These are phyloP conservation scores for Phorcus lineatus DNA, from an alignment of 2,888 invertebrate genomes.

Conservation along the genomic window DNA sequence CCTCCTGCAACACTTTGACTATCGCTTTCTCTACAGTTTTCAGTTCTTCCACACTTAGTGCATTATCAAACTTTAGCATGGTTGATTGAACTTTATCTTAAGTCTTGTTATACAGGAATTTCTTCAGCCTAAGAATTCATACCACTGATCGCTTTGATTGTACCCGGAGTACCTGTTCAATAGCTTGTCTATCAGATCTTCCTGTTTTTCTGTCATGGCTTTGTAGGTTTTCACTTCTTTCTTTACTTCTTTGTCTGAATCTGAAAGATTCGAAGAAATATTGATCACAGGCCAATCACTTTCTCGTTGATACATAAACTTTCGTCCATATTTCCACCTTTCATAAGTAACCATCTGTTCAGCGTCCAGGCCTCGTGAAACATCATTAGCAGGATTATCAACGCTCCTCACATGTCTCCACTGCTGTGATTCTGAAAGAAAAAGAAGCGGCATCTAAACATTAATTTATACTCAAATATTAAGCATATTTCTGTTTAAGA, in stretches of 20 bases:
- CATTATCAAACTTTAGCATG: background rate
- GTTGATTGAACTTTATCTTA: background rate
- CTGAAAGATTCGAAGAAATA: background rate
- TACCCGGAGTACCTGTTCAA: background rate
- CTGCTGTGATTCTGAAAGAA: slow-evolving; percentile 28
- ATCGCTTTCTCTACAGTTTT: background rate
- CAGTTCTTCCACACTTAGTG: background rate
- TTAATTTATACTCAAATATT: too few species aligned
- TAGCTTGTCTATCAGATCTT: background rate
- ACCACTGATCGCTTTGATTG: background rate
- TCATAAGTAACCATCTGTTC: slow-evolving; percentile 7
- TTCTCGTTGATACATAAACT: slow-evolving; percentile 25
- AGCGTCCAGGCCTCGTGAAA: slow-evolving; percentile 34
- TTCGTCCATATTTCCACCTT: slow-evolving; percentile 38
- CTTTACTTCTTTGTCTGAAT: slow-evolving; percentile 12
- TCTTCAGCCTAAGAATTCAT: background rate
- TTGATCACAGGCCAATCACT: background rate
- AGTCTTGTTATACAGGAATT: background rate
- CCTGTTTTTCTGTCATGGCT: background rate
- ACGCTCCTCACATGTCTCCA: slow-evolving; percentile 38
- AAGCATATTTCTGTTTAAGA: too few species aligned
- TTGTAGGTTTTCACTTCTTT: background rate
- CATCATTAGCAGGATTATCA: slow-evolving; percentile 39
- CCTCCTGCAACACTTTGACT: background rate
- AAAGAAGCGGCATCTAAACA: too few species aligned